These are phyloP conservation scores for Pantherophis vulpinus DNA, from an alignment of 2,797 vertebrate species.

Conservation along the genomic window DNA sequence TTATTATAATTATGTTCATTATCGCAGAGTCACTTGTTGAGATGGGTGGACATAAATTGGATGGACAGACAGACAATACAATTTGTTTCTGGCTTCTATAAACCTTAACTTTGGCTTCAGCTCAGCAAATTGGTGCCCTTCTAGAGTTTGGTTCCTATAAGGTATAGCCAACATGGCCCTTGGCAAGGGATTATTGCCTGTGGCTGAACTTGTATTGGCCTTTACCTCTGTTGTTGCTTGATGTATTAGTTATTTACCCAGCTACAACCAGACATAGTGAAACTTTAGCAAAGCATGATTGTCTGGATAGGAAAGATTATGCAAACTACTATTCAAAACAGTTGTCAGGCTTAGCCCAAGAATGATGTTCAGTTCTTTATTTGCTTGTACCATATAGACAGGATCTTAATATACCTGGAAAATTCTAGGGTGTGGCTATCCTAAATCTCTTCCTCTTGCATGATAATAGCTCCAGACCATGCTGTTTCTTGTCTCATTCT, in stretches of 20 bases:
- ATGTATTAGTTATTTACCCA: background rate
- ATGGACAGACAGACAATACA: background rate
- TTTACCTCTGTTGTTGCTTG: background rate
- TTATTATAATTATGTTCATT: background rate
- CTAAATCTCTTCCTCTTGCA: background rate
- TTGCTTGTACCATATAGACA: background rate
- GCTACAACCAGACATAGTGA: background rate
- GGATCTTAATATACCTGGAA: background rate
- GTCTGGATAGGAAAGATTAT: background rate
- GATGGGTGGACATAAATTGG: background rate
- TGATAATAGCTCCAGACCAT: background rate
- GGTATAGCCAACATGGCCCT: background rate
- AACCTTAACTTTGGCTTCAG: background rate
- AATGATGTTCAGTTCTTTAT: background rate
- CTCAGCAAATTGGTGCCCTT: background rate
- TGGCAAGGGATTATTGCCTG: background rate
- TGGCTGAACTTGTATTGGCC: background rate
- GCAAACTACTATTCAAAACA: background rate
- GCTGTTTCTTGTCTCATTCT: background rate
- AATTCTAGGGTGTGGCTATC: background rate
- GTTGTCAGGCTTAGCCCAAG: background rate
- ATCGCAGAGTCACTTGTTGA: background rate
- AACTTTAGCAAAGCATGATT: background rate
- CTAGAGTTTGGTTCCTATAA: background rate
- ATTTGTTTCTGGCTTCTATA: background rate